Percentiles rank a stretch among this genome's conserved stretches.
Evolutionary conservation across 2,888 invertebrate species (phyloP).

Genomic region (Archaeoteleia sp.): DNA sequence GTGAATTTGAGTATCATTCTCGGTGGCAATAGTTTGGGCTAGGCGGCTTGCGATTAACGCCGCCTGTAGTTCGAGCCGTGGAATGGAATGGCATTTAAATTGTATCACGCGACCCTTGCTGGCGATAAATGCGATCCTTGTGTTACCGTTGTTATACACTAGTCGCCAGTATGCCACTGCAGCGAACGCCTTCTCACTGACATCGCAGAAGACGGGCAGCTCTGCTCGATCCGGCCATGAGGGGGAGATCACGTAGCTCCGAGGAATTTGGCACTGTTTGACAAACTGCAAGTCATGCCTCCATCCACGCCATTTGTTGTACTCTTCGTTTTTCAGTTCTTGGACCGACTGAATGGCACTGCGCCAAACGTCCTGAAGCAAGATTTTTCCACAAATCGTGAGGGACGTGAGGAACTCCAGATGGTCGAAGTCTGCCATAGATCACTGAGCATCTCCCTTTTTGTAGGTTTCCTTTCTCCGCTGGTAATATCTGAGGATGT

Average conservation of each 20-base stretch:
- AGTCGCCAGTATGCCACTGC: constrained; percentile 39
- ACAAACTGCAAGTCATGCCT: constrained; percentile 39
- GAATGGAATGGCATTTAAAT: constrained; percentile 12
- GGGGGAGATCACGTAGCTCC: constrained; percentile 12
- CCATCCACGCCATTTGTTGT: constrained; percentile 52
- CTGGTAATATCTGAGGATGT: neutral
- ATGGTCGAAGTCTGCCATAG: constrained; percentile 64
- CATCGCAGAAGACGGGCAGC: constrained; percentile 58
- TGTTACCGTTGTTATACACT: neutral
- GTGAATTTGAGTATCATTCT: too few species aligned
- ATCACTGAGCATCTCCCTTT: constrained; percentile 47
- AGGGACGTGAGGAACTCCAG: constrained; percentile 57
- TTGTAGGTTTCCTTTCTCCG: constrained; percentile 37
- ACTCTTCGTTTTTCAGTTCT: constrained; percentile 27
- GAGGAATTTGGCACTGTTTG: constrained; percentile 24
- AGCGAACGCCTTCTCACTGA: constrained; percentile 55
- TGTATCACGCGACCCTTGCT: constrained; percentile 18
- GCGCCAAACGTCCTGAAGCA: constrained; percentile 60
- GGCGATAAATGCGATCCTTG: neutral
- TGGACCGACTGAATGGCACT: constrained; percentile 53
- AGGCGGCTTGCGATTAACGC: constrained; percentile 17
- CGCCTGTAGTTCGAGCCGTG: constrained; percentile 23
- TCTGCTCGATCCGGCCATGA: constrained; percentile 29
- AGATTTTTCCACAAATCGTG: constrained; percentile 51
- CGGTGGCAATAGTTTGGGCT: constrained; percentile 8